Conservation (phyloP, 2,888 invertebrate species). For the Anodontia alba region DNA sequence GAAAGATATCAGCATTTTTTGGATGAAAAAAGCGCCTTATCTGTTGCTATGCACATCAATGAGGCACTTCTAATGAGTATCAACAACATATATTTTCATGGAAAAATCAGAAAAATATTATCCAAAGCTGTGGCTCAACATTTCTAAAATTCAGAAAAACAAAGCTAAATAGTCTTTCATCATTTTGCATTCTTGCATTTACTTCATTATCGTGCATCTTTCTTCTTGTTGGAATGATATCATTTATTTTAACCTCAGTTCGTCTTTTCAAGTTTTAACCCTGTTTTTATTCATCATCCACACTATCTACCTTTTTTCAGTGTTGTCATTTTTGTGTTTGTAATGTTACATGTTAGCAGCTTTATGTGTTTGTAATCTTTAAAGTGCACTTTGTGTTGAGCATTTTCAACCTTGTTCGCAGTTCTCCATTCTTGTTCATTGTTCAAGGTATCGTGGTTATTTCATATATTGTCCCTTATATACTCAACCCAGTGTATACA, state of each 20-base stretch:
- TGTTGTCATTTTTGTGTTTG: neutral
- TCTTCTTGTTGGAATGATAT: neutral
- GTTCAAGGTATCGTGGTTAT: neutral
- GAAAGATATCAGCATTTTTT: too few species aligned
- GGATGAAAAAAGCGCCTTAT: too few species aligned
- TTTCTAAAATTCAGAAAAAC: too few species aligned
- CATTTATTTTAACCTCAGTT: neutral
- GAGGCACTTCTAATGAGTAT: too few species aligned
- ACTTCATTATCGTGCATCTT: neutral
- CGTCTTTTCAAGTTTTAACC: neutral
- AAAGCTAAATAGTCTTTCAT: too few species aligned
- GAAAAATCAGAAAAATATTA: too few species aligned
- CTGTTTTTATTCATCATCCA: neutral
- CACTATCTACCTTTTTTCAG: neutral
- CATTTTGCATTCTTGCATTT: neutral
- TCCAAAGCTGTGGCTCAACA: too few species aligned
- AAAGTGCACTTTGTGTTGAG: too few species aligned
- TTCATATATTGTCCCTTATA: neutral
- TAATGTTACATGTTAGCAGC: neutral
- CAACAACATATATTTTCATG: too few species aligned
- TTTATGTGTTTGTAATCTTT: too few species aligned
- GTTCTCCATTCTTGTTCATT: neutral
- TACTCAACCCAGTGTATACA: neutral
- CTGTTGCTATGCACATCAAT: too few species aligned
- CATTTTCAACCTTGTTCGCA: neutral